A percentile compares a stretch with the other conserved stretches of the same genome.
phyloP scores from a whole-genome alignment of 1,140 invertebrate species.

The Kradibia gibbosae region DNA sequence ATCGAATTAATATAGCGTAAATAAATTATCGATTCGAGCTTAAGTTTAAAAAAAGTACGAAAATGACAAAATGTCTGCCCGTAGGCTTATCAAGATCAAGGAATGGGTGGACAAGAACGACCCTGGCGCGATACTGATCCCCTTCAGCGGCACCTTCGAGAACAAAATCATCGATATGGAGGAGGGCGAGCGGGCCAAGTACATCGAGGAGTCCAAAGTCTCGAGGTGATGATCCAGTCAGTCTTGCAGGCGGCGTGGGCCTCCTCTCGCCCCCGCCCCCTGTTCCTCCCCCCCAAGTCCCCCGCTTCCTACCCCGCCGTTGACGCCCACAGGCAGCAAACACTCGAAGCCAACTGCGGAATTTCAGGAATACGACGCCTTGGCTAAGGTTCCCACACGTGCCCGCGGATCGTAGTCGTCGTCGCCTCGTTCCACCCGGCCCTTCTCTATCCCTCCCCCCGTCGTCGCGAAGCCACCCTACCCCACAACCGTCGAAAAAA shows the following conservation, averaged over 20 bases:
- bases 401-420: slow-evolving; percentile 19
- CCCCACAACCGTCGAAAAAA: too few species aligned
- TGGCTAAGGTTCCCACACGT: slow-evolving; percentile 45
- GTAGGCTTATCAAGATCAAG: slow-evolving; percentile 97
- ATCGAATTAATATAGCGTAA: too few species aligned
- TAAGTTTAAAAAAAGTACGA: neutral
- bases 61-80: neutral
- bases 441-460: too few species aligned
- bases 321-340: neutral
- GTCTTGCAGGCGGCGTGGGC: neutral
- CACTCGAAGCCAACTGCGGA: slow-evolving; percentile 48
- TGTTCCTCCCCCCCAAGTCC: too few species aligned
- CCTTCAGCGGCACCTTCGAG: slow-evolving; percentile 96
- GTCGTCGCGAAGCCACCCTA: too few species aligned
- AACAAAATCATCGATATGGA: slow-evolving; percentile 91
- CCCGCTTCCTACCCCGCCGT: neutral
- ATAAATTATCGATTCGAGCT: too few species aligned
- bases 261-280: neutral
- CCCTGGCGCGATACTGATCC: slow-evolving; percentile 92
- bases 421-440: too few species aligned
- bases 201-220: slow-evolving; percentile 84
- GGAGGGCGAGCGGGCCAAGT: slow-evolving; percentile 81
- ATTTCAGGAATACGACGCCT: slow-evolving; percentile 27
- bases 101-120: slow-evolving; percentile 99
- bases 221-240: slow-evolving; percentile 77